phyloP scores from a whole-genome alignment of 2,797 vertebrate genomes.

The Spinus olivaceus region DNA sequence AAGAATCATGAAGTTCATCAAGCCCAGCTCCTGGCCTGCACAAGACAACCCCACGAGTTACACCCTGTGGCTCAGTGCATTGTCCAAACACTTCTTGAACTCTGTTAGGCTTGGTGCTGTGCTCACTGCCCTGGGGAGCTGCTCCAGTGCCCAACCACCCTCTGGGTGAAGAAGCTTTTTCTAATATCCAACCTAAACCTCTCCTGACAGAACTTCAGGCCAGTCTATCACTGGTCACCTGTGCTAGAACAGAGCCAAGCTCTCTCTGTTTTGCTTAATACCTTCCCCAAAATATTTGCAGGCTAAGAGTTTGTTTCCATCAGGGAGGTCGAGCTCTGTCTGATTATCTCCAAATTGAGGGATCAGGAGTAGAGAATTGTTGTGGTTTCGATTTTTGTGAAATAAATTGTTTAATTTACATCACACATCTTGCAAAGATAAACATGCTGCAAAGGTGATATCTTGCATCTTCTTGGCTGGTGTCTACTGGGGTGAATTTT shows the following conservation, averaged over 20 bases:
- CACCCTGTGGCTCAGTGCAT: background rate
- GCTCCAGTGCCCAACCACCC: fast-evolving
- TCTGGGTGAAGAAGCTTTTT: fast-evolving
- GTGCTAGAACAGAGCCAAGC: background rate
- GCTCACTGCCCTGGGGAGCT: background rate
- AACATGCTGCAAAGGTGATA: background rate
- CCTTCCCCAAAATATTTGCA: background rate
- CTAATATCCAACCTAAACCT: background rate
- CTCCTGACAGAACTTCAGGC: background rate
- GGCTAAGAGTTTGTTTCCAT: background rate
- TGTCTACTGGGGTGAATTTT: background rate
- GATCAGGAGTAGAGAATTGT: background rate
- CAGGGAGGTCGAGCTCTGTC: background rate
- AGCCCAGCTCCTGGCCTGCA: background rate
- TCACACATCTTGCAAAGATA: background rate
- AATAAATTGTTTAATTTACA: background rate
- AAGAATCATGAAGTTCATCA: background rate
- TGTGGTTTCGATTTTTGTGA: background rate
- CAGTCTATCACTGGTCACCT: background rate
- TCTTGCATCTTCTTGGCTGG: background rate
- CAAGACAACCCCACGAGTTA: background rate
- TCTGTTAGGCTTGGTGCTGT: background rate
- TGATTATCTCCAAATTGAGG: background rate
- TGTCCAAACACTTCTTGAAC: background rate
- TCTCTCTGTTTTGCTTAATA: background rate